phyloP scores from a whole-genome alignment of 2,113 vertebrate genomes.

The Noturus placidus region DNA sequence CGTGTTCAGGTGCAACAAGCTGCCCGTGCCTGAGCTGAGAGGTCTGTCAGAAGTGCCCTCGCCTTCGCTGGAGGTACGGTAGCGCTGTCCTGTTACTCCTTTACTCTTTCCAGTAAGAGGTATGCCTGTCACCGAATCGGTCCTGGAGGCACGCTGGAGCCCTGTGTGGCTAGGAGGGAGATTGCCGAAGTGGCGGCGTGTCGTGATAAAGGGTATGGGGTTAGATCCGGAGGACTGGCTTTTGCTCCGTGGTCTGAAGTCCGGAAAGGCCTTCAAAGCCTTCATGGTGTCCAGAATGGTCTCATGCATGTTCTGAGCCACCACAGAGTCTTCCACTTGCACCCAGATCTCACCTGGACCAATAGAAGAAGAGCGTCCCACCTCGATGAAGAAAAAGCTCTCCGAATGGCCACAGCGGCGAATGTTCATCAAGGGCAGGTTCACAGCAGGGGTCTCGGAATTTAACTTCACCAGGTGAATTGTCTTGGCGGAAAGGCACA shows the following conservation, averaged over 20 bases:
- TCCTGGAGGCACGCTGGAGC: conserved; percentile 76
- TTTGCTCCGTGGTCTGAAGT: conserved; percentile 94
- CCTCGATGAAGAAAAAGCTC: conserved; percentile 97
- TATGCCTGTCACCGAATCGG: conserved; percentile 73
- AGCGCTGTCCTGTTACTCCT: conserved; percentile 70
- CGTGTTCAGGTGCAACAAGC: conserved; percentile 52
- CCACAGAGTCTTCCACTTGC: conserved; percentile 94
- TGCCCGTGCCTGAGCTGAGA: conserved; percentile 53
- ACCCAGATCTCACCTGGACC: conserved; percentile 98
- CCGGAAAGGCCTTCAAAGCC: conserved; percentile 91
- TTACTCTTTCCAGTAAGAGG: conserved; percentile 69
- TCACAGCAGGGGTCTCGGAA: conserved; percentile 87
- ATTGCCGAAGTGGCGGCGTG: conserved; percentile 74
- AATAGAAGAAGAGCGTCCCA: conserved; percentile 91
- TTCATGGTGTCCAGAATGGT: conserved; percentile 97
- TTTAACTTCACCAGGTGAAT: conserved; percentile 94
- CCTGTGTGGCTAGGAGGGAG: conserved; percentile 83
- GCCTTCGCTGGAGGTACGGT: conserved; percentile 83
- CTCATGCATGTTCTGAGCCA: conserved; percentile 98
- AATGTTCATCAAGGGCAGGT: conserved; percentile 94
- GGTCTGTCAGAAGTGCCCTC: conserved; percentile 76
- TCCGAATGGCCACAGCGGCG: conserved; percentile 96
- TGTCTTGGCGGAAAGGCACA: conserved; percentile 89
- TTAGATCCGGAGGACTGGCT: conserved; percentile 89
- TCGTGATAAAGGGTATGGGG: conserved; percentile 76